Evolutionary conservation across 2,113 vertebrate species (phyloP), one percentile per base, ranked within the genome.

Genomic region (Orycteropus afer): DNA sequence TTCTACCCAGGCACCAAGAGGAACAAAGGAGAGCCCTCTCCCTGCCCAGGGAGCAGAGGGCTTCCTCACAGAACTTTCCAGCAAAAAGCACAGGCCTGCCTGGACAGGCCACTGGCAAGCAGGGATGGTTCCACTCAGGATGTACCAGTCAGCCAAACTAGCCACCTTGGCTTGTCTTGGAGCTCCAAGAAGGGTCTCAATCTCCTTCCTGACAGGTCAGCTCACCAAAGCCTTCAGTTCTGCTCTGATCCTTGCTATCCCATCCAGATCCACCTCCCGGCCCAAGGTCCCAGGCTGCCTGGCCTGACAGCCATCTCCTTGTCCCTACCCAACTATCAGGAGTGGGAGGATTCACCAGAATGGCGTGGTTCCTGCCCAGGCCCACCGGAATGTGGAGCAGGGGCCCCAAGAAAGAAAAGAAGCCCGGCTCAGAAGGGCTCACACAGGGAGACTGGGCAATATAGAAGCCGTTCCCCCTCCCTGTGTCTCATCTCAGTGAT

Each of bases 91-190:
- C 7, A 77, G 63, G 18, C 55, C 65, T 71, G 47, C 59, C 86
- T 85, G 32, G 22, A 15, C 10, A 18, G 22, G 32, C 69, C 25
- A 59, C 1, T 23, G 25, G 86, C 69, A 63, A 79, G 45, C 0
- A 2, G 6, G 80, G 55, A 57, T 17, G 12, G 37, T 90, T 37
- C 57, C 7, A 40, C 22, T 20, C 81, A 61, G 9, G 32, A 13
- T 32, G 77, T 47, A 51, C 17, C 13, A 40, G 42, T 49, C 63
- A 47, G 65, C 0, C 1, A 53, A 37, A 7, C 0, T 27, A 9
- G 59, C 42, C 53, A 59, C 18, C 65, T 1, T 1, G 15, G 42
- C 0, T 67, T 23, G 88, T 53, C 25, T 7, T 51, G 32, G 47
- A 57, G 27, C 18, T 10, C 71, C 18, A 90, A 57, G 91, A 55